Percentiles rank a stretch among this genome's conserved stretches.
phyloP scores from a whole-genome alignment of 35 echinoderm and acorn worm species.

The Ophioderma brevispina region DNA sequence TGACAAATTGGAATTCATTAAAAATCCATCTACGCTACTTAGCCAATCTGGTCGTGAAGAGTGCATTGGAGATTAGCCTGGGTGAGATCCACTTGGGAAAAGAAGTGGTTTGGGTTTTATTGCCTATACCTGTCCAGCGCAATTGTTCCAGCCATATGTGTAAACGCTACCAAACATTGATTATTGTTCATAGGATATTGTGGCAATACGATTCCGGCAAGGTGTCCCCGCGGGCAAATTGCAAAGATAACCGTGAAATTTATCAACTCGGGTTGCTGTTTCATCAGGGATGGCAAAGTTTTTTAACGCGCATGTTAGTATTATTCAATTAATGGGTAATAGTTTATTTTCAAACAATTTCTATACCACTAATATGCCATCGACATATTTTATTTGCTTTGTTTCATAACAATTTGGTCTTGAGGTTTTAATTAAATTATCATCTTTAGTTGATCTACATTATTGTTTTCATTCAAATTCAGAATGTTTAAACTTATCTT shows the following conservation, averaged over 20 bases:
- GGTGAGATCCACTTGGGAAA: not conserved
- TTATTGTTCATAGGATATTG: constrained; percentile 8
- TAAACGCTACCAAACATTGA: constrained; percentile 10
- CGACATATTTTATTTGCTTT: no score
- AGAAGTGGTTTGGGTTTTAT: not conserved
- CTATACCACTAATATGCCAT: no score
- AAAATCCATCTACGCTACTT: not conserved
- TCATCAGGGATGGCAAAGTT: no score
- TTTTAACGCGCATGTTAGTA: no score
- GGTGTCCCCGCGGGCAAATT: not conserved
- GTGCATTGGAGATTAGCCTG: not conserved
- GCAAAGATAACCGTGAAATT: not conserved
- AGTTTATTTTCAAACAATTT: no score
- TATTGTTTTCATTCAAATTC: no score
- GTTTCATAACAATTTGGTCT: no score
- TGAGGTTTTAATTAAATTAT: no score
- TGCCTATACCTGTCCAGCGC: not conserved
- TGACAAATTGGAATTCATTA: constrained; percentile 1
- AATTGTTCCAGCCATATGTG: constrained; percentile 2
- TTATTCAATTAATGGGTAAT: no score
- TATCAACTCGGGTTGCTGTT: not conserved
- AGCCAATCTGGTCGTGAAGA: not conserved
- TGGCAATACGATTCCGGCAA: not conserved
- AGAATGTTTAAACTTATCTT: no score
- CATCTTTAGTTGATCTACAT: no score